A percentile compares a stretch with the other conserved stretches of the same genome.
phyloP scores from a whole-genome alignment of 2,797 vertebrate genomes.

The Pipistrellus pipistrellus region DNA sequence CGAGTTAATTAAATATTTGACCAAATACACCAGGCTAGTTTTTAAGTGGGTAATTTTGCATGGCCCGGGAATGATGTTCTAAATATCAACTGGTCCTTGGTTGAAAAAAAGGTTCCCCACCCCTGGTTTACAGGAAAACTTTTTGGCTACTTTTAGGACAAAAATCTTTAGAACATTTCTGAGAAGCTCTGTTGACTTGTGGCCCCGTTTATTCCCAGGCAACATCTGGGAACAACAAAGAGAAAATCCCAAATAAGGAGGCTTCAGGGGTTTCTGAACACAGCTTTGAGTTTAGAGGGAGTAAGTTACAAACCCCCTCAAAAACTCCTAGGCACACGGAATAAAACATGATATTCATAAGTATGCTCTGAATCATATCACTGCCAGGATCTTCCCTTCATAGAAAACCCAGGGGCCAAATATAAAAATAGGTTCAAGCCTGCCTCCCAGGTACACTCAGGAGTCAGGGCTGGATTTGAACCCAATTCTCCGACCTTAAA shows the following conservation, averaged over 20 bases:
- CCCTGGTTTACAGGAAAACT: neutral
- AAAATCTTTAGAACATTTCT: neutral
- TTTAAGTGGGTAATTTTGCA: no score
- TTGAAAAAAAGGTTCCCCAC: no score
- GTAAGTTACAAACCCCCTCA: neutral
- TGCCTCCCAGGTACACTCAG: neutral
- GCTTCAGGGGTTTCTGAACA: slow-evolving; percentile 17
- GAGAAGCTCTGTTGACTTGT: neutral
- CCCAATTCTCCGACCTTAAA: neutral
- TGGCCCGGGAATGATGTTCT: no score
- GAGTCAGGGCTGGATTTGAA: neutral
- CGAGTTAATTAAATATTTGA: no score
- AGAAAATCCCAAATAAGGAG: neutral
- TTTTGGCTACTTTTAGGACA: neutral
- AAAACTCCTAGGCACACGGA: neutral
- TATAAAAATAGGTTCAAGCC: neutral
- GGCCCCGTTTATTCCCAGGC: neutral
- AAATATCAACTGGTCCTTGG: no score
- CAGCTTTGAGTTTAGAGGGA: neutral
- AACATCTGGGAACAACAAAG: slow-evolving; percentile 6
- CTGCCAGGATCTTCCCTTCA: neutral
- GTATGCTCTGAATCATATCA: neutral
- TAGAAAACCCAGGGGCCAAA: neutral
- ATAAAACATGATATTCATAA: neutral
- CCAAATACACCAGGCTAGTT: no score